phyloP scores from a whole-genome alignment of 2,888 invertebrate genomes.

The Rotaria magnacalcarata region DNA sequence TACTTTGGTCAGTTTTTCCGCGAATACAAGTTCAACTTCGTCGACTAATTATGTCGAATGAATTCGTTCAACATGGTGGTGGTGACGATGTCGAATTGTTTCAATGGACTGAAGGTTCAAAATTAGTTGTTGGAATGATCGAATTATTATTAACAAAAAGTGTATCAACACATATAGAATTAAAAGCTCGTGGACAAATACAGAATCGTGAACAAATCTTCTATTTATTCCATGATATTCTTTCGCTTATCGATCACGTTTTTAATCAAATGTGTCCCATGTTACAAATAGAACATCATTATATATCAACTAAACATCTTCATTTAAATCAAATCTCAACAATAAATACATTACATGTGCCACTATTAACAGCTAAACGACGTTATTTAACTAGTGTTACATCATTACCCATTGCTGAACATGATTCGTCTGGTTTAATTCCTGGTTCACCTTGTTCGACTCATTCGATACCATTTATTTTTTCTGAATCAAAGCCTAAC shows the following conservation, averaged over 20 bases:
- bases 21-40: constrained; percentile 67
- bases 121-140: constrained; percentile 67
- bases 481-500: background rate
- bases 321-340: constrained; percentile 6
- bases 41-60: constrained; percentile 57
- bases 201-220: constrained; percentile 61
- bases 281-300: constrained; percentile 63
- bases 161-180: constrained; percentile 59
- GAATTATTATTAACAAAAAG: constrained; percentile 69
- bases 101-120: constrained; percentile 71
- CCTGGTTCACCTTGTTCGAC: background rate
- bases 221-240: constrained; percentile 69
- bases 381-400: background rate
- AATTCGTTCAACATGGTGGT: constrained; percentile 48
- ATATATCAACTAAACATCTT: constrained; percentile 49
- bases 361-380: background rate
- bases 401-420: background rate
- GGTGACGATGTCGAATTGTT: constrained; percentile 67
- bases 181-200: constrained; percentile 68
- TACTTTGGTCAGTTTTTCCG: constrained; percentile 63
- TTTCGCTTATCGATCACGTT: constrained; percentile 66
- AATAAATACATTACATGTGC: background rate
- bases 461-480: background rate
- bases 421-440: background rate
- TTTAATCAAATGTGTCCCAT: constrained; percentile 68